A percentile compares a stretch with the other conserved stretches of the same genome.
Evolutionary conservation across 2,888 invertebrate species (phyloP).

Genomic region (Candidula unifasciata): DNA sequence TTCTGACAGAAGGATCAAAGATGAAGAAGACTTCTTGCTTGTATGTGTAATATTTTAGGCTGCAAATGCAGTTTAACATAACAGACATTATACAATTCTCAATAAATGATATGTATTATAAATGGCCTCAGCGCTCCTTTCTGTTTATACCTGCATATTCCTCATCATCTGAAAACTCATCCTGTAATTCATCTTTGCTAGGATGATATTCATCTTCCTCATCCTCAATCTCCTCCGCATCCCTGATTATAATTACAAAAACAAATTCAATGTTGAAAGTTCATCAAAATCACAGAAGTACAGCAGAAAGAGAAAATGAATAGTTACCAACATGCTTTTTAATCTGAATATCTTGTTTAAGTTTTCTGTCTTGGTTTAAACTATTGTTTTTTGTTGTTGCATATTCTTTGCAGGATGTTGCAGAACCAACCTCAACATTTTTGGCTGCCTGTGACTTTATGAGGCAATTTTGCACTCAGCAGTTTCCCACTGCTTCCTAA

Average conservation of each 20-base stretch:
- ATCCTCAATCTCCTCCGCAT: conserved; percentile 55
- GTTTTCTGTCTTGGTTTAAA: too few species aligned
- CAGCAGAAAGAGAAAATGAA: background rate
- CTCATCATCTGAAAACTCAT: conserved; percentile 45
- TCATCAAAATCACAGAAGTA: background rate
- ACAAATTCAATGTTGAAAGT: background rate
- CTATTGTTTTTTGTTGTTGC: too few species aligned
- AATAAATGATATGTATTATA: too few species aligned
- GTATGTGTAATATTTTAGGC: background rate
- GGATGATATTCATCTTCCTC: conserved; percentile 66
- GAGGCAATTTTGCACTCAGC: too few species aligned
- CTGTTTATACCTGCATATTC: conserved; percentile 34
- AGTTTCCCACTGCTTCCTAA: too few species aligned
- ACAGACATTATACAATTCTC: background rate
- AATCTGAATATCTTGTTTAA: too few species aligned
- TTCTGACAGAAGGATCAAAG: too few species aligned
- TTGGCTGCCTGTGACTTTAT: too few species aligned
- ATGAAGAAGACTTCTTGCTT: too few species aligned
- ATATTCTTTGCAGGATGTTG: too few species aligned
- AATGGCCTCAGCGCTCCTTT: background rate
- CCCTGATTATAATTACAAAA: conserved; percentile 26
- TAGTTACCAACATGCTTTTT: too few species aligned
- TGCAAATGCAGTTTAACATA: background rate
- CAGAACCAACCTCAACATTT: too few species aligned
- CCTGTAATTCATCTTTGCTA: conserved; percentile 59